These are phyloP conservation scores for Malachius bipustulatus DNA, from an alignment of 2,888 invertebrate genomes.

Conservation along the genomic window DNA sequence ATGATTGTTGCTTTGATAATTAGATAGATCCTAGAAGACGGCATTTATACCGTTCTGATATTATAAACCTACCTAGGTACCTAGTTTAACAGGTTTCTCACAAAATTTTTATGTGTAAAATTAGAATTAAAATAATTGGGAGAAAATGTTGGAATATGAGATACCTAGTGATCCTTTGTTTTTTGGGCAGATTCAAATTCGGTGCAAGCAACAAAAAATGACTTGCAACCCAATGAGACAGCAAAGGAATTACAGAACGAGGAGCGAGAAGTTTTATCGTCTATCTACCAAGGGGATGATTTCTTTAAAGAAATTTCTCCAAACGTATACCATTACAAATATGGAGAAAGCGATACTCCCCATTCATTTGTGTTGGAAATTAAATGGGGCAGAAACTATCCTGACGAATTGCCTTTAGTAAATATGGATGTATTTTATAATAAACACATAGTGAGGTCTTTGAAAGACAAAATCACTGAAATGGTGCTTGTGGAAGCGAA, in stretches of 20 bases:
- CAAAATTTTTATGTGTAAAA: no score
- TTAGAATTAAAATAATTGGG: slow-evolving; percentile 8
- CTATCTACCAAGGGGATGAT: slow-evolving; percentile 89
- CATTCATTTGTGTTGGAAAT: slow-evolving; percentile 83
- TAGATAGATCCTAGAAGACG: no score
- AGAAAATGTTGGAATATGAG: neutral
- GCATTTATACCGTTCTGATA: no score
- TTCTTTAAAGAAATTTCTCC: slow-evolving; percentile 69
- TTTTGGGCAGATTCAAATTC: no score
- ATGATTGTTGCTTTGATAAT: no score
- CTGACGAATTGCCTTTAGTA: slow-evolving; percentile 65
- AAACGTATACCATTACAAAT: slow-evolving; percentile 85
- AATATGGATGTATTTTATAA: slow-evolving; percentile 90
- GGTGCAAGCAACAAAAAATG: no score
- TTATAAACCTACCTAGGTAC: no score
- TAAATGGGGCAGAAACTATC: slow-evolving; percentile 77
- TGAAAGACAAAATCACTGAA: slow-evolving; percentile 57
- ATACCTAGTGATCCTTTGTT: slow-evolving; percentile 5
- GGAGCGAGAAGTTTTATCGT: slow-evolving; percentile 79
- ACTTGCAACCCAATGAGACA: no score
- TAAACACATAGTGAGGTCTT: slow-evolving; percentile 58
- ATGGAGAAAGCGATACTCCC: slow-evolving; percentile 62
- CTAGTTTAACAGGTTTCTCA: no score
- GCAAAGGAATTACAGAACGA: slow-evolving; percentile 75
- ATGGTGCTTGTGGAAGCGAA: slow-evolving; percentile 59